Evolutionary conservation across 2,888 invertebrate genomes (phyloP).

Genomic region (Cantharis nigra): DNA sequence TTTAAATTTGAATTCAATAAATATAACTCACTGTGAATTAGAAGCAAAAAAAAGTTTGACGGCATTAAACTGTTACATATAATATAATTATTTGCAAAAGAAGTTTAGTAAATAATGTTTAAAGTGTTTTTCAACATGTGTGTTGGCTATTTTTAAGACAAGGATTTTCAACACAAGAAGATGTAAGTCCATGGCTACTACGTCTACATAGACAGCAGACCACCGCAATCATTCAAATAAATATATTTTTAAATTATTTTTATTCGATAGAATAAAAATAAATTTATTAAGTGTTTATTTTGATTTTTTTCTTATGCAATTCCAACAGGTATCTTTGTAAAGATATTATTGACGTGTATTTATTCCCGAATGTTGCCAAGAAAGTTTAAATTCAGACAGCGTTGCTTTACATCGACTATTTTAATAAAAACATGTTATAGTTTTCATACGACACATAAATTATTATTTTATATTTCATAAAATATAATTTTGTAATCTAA

Average conservation of each 20-base stretch:
- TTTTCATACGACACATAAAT: background rate
- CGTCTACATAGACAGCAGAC: background rate
- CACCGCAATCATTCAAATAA: background rate
- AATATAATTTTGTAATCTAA: background rate
- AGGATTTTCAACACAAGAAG: background rate
- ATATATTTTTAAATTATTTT: background rate
- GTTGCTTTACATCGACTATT: background rate
- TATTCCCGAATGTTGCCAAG: background rate
- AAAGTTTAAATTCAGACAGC: background rate
- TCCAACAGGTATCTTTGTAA: background rate
- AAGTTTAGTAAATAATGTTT: background rate
- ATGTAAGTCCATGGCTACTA: background rate
- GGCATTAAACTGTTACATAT: background rate
- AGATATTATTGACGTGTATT: background rate
- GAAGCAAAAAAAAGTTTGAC: background rate
- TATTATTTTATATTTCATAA: background rate
- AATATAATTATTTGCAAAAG: background rate
- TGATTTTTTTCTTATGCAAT: background rate
- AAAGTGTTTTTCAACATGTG: background rate
- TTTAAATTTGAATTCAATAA: too few species aligned
- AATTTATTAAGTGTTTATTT: background rate
- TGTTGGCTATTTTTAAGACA: background rate
- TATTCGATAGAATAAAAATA: background rate
- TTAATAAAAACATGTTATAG: background rate
- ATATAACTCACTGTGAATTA: background rate